These are phyloP conservation scores for Nannobrachium achirus DNA, from an alignment of 2,113 vertebrate genomes.

Conservation along the genomic window DNA sequence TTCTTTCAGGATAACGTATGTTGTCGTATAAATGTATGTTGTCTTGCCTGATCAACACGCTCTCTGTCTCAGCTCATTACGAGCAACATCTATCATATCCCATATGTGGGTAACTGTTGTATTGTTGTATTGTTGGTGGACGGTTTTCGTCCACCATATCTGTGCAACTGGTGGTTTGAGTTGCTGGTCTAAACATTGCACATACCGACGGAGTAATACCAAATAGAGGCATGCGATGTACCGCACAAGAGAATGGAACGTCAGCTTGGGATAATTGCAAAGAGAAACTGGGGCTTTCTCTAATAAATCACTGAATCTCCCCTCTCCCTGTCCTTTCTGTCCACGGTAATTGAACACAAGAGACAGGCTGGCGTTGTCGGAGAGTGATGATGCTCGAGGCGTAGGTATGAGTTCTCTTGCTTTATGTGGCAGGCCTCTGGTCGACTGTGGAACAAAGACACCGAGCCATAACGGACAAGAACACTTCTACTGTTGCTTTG, in stretches of 20 bases:
- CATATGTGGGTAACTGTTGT: conserved; percentile 41
- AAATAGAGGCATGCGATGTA: conserved; percentile 38
- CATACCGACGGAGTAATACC: conserved; percentile 17
- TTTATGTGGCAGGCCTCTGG: background rate
- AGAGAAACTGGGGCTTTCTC: too few relatives aligned
- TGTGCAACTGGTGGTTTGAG: conserved; percentile 30
- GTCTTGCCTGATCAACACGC: too few relatives aligned
- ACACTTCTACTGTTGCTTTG: background rate
- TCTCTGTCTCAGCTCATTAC: too few relatives aligned
- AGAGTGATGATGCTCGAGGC: conserved; percentile 25
- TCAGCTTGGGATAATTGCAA: too few relatives aligned
- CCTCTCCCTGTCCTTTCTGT: background rate
- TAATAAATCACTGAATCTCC: background rate
- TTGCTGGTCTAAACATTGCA: conserved; percentile 55
- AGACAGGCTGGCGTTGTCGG: background rate
- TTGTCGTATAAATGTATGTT: too few relatives aligned
- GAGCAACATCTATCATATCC: conserved; percentile 22
- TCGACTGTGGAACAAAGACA: conserved; percentile 26
- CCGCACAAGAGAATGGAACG: background rate
- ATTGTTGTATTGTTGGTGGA: conserved; percentile 29
- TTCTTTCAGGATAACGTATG: too few relatives aligned
- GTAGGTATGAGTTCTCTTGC: conserved; percentile 14
- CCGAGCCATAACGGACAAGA: conserved; percentile 18
- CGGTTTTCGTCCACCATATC: conserved; percentile 40
- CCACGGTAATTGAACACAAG: conserved; percentile 10